phyloP scores from a whole-genome alignment of 2,888 invertebrate genomes.

The Gonocerus acuteangulatus region DNA sequence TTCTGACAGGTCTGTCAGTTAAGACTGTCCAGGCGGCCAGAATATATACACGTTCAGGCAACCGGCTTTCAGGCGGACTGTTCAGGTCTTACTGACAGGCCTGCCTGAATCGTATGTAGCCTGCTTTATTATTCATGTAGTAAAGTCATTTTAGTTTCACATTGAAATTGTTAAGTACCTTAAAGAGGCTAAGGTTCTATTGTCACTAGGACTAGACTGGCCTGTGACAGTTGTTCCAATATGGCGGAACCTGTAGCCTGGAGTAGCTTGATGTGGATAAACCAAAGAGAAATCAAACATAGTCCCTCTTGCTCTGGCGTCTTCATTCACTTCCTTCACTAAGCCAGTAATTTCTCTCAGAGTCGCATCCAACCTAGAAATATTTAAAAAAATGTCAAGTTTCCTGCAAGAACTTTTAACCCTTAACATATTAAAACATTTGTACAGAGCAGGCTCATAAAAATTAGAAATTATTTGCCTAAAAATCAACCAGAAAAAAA shows the following conservation, averaged over 20 bases:
- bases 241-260: conserved; percentile 82
- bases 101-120: too few species aligned
- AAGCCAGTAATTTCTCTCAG: conserved; percentile 91
- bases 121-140: too few species aligned
- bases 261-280: conserved; percentile 66
- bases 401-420: not conserved
- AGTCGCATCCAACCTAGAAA: conserved; percentile 72
- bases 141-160: too few species aligned
- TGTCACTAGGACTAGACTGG: conserved; percentile 87
- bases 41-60: too few species aligned
- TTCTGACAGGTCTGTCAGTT: too few species aligned
- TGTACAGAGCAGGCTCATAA: too few species aligned
- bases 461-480: too few species aligned
- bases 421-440: not conserved
- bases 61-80: too few species aligned
- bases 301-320: conserved; percentile 90
- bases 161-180: conserved; percentile 43
- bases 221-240: conserved; percentile 92
- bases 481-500: too few species aligned
- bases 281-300: conserved; percentile 94
- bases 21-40: too few species aligned
- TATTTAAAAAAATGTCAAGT: conserved; percentile 6
- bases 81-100: too few species aligned
- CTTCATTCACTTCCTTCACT: conserved; percentile 96
- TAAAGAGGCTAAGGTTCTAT: conserved; percentile 76